Evolutionary conservation across 2,113 vertebrate genomes (phyloP).

Genomic region (Telmatochromis brachygnathus): DNA sequence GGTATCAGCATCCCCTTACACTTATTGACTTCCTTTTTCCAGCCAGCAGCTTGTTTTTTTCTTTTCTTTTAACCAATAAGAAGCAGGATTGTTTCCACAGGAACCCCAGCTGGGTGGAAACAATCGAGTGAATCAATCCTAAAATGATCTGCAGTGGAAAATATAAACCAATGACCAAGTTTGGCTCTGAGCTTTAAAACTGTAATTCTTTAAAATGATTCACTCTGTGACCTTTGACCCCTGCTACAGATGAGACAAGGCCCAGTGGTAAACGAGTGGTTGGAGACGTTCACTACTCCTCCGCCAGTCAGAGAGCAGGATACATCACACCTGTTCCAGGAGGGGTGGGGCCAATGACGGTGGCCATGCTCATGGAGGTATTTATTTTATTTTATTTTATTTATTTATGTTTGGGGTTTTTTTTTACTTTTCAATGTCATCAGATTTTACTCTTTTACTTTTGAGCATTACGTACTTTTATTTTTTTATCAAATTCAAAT

Average conservation of each 20-base stretch:
- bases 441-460: neutral
- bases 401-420: neutral
- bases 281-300: constrained; percentile 84
- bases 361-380: constrained; percentile 98
- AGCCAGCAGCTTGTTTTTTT: neutral
- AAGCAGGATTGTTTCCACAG: neutral
- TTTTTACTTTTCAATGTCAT: neutral
- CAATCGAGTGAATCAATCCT: neutral
- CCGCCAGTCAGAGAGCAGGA: constrained; percentile 81
- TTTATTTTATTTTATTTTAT: neutral
- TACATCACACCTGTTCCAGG: constrained; percentile 95
- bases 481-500: neutral
- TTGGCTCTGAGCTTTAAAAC: neutral
- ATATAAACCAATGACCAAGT: neutral
- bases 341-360: constrained; percentile 96
- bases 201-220: neutral
- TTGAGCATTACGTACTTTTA: neutral
- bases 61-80: neutral
- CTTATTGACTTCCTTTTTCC: neutral
- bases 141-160: neutral
- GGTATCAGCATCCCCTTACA: constrained; percentile 43
- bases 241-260: constrained; percentile 76
- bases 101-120: neutral
- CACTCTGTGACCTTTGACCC: neutral
- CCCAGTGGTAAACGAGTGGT: constrained; percentile 80